Base-by-base conservation (phyloP, 2,888 invertebrate species). In the Heliconius ismenius region DNA sequence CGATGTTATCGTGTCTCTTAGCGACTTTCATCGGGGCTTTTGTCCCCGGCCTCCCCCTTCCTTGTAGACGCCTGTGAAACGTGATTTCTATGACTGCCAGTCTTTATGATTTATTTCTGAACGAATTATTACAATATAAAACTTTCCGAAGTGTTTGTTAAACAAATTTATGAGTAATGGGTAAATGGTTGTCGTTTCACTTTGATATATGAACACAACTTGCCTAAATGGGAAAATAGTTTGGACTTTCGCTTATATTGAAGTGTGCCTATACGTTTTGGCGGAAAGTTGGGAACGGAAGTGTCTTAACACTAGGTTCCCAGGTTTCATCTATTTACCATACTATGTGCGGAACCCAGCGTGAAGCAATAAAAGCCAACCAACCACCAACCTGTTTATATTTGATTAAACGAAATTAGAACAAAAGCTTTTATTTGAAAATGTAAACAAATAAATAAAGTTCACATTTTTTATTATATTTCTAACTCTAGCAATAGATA, bases 1-100 rank as follows among this genome's bases (percentile, higher is more conserved):
- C 87, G 92, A 92, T 92, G 86, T 89, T 92, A 92, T 93, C 92
- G 88, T 86, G 85, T 87, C 92, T 92, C 91, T 90, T 90, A 89
- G 91, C 90, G 90, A 92, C 92, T 92, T 92, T 92, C 92, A 91
- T 92, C 92, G 90, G 90, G 90, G 90, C 88, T 88, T 86, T 87
- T 91, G 90, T 91, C 84, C 83, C 83, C 84, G 83, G 76, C 83
- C 84, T 84, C 86, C 87, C 88, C 86, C 86, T 86, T 87, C 87
- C 85, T 82, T 81, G 81, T 83, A 80, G 81, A 79, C 81, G 81
- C 84, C 89, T 88, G 88, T 90, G 89, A 87, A 91, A 90, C 89
- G 91, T 89, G 87, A 88, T 88, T 89, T 91, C 90, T 89, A 90
- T 90, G 90, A 90, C 88, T 79, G 79, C 83, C 85, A 86, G 83